Conservation (phyloP, 1,140 invertebrate species). For the Muscidifurax raptorellus region DNA sequence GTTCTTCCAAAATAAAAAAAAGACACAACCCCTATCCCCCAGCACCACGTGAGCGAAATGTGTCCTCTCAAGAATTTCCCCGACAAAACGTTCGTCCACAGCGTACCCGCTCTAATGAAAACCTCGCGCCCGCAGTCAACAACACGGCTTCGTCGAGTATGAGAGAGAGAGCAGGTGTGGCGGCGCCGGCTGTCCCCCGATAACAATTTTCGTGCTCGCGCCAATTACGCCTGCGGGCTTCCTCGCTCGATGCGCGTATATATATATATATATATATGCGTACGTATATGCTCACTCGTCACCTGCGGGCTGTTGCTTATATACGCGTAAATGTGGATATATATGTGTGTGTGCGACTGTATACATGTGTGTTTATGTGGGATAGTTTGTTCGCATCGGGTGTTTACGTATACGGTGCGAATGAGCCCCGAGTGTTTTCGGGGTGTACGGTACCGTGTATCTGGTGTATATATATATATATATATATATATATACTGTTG, state of each 20-base stretch:
- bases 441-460: too few relatives aligned
- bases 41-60: too few relatives aligned
- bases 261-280: neutral
- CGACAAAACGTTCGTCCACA: neutral
- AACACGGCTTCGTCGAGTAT: neutral
- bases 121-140: neutral
- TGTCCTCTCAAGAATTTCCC: neutral
- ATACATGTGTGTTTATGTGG: neutral
- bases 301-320: neutral
- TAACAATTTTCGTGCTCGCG: slow-evolving; percentile 31
- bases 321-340: neutral
- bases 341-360: neutral
- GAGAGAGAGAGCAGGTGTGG: slow-evolving; percentile 3
- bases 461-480: too few relatives aligned
- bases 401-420: too few relatives aligned
- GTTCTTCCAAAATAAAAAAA: too few relatives aligned
- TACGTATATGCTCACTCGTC: slow-evolving; percentile 5
- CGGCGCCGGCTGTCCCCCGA: slow-evolving; percentile 6
- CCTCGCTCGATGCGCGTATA: neutral
- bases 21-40: too few relatives aligned
- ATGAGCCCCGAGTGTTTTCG: too few relatives aligned
- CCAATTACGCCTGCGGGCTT: slow-evolving; percentile 12
- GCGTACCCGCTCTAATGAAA: neutral
- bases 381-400: neutral
- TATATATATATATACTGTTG: too few relatives aligned